Evolutionary conservation across 2,888 invertebrate genomes (phyloP), one percentile per base, ranked within the genome.

Genomic region (Aproaerema taeniolella): DNA sequence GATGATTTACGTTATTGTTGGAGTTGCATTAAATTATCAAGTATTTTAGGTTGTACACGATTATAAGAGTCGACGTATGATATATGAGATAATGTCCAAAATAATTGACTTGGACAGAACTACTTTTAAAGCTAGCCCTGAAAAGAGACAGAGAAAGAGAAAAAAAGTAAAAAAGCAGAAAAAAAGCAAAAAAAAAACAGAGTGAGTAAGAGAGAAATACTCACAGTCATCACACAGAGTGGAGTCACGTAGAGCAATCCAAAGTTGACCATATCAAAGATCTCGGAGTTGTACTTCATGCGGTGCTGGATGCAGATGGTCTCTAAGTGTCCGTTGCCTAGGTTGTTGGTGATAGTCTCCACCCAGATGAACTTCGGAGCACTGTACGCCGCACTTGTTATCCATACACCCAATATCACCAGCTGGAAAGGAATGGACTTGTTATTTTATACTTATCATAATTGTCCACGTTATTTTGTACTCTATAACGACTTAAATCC

Each of bases 311-410:
- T 90, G 69, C 95, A 95, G 45, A 94, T 91, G 0, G 91, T 90
- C 61, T 93, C 92, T 50, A 82, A 81, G 46, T 79, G 80, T 1
- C 89, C 91, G 33, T 88, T 86, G 13, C 82, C 85, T 8, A 91
- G 78, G 31, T 86, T 75, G 52, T 90, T 90, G 11, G 89, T 89
- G 36, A 94, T 90, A 0, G 93, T 93, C 63, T 93, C 92, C 52
- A 94, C 94, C 88, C 93, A 94, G 51, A 95, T 89, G 65, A 96
- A 92, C 63, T 94, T 93, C 0, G 95, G 96, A 2, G 92, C 91
- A 46, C 94, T 95, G 80, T 95, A 95, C 0, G 92, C 83, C 0
- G 94, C 94, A 49, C 95, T 93, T 11, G 93, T 89, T 38, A 94
- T 86, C 96, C 96, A 96, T 3, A 95, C 95, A 1, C 91, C 88